Evolutionary conservation across 2,113 vertebrate species (phyloP).

Genomic region (Brachyhypopomus gauderio): DNA sequence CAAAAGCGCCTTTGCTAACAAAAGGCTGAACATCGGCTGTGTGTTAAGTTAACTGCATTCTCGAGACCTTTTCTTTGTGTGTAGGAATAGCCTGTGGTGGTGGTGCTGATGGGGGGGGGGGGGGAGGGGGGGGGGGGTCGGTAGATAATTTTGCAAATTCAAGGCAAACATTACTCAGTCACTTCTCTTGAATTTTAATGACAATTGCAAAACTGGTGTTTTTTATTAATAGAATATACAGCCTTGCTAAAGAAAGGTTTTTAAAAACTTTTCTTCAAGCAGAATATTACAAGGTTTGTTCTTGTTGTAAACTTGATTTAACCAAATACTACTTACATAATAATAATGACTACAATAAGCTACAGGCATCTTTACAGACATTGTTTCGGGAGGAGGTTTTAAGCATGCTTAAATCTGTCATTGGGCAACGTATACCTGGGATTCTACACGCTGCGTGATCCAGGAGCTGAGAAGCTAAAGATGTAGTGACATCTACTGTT

Average conservation of each 20-base stretch:
- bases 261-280: neutral
- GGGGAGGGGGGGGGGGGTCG: neutral
- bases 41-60: neutral
- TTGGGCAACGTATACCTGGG: neutral
- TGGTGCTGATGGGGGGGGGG: neutral
- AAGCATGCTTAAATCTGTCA: neutral
- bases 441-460: neutral
- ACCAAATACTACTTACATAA: constrained; percentile 2
- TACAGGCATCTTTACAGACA: too few species aligned
- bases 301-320: neutral
- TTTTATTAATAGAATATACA: neutral
- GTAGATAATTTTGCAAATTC: neutral
- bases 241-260: neutral
- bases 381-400: too few species aligned
- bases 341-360: neutral
- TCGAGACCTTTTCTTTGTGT: neutral
- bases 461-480: constrained; percentile 2
- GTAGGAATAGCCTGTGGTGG: neutral
- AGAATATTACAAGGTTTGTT: neutral
- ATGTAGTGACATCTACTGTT: constrained; percentile 58
- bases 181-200: constrained; percentile 11
- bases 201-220: neutral
- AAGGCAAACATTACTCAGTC: neutral
- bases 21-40: neutral
- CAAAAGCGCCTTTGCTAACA: neutral